Base-by-base conservation (phyloP, 2,888 invertebrate genomes). In the Andrena bucephala region DNA sequence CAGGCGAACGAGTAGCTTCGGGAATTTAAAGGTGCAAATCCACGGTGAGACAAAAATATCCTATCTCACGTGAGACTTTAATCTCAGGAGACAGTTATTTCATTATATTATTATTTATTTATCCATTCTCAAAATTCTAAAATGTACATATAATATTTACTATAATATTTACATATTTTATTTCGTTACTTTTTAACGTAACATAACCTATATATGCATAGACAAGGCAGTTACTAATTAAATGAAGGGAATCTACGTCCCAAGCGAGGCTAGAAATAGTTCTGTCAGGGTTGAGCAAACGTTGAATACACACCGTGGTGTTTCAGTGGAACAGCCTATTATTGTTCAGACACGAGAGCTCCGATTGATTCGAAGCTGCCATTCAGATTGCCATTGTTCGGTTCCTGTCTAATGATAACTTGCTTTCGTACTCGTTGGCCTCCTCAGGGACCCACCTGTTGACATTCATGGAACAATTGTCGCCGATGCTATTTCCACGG, bases 391-490 rank as follows among this genome's bases (percentile, higher is more conserved):
- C 50, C 50, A 69, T 82, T 82, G 79, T 82, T 82, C 82, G 36
- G 52, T 69, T 72, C 48, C 67, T 67, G 71, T 63, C 76, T 73
- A 78, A 81, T 67, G 68, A 62, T 75, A 80, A 78, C 76, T 81
- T 59, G 69, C 66, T 69, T 74, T 76, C 67, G 67, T 24, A 69
- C 59, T 65, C 66, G 57, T 66, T 20, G 29, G 27, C 48, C 62
- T 72, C 83, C 78, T 80, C 27, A 48, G 83, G 52, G 85, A 81
- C 65, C 81, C 85, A 86, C 86, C 86, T 86, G 86, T 86, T 86
- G 86, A 84, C 70, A 69, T 69, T 80, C 79, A 59, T 10, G n/a
- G 76, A 81, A 82, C 77, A 76, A 85, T 79, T 48, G 69, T 66
- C 79, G 33, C 57, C 48, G 59, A 81, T 67, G 68, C 75, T 67